Percentiles rank a stretch among this genome's conserved stretches.
These are phyloP conservation scores for Sebastes itinus DNA, from an alignment of 2,797 vertebrate genomes.

Conservation along the genomic window DNA sequence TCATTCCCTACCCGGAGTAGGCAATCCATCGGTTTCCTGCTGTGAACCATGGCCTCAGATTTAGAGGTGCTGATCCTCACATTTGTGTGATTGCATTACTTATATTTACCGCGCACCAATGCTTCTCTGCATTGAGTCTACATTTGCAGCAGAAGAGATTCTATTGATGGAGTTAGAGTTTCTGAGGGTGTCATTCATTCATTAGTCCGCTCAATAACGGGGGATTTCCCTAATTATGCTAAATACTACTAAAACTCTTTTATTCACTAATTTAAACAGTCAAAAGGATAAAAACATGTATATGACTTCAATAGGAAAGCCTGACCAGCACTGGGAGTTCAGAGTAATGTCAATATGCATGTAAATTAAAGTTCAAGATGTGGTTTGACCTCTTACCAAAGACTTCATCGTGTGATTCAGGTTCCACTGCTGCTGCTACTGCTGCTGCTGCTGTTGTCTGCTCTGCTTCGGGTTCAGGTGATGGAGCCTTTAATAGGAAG, in stretches of 20 bases:
- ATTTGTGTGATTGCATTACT: neutral
- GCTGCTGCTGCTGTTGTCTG: neutral
- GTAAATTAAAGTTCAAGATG: neutral
- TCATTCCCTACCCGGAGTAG: no score
- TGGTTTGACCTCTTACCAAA: conserved; percentile 73
- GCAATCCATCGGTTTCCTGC: no score
- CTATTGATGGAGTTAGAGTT: neutral
- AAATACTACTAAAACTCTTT: neutral
- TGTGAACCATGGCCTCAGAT: no score
- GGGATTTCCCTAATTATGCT: neutral
- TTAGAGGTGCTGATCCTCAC: no score
- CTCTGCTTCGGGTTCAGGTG: conserved; percentile 59
- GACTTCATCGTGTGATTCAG: conserved; percentile 79
- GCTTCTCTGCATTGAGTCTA: neutral
- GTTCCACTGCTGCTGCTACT: conserved; percentile 27
- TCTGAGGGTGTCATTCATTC: neutral
- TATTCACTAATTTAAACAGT: neutral
- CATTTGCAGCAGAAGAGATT: neutral
- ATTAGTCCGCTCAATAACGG: neutral
- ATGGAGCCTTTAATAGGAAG: conserved; percentile 66
- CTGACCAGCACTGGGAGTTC: neutral
- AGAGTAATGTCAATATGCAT: neutral
- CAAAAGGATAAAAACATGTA: neutral
- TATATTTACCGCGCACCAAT: neutral
- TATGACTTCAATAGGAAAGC: neutral